Percentiles rank a stretch among this genome's conserved stretches.
Evolutionary conservation across 2,888 invertebrate genomes (phyloP).

Genomic region (Drosophila putrida): DNA sequence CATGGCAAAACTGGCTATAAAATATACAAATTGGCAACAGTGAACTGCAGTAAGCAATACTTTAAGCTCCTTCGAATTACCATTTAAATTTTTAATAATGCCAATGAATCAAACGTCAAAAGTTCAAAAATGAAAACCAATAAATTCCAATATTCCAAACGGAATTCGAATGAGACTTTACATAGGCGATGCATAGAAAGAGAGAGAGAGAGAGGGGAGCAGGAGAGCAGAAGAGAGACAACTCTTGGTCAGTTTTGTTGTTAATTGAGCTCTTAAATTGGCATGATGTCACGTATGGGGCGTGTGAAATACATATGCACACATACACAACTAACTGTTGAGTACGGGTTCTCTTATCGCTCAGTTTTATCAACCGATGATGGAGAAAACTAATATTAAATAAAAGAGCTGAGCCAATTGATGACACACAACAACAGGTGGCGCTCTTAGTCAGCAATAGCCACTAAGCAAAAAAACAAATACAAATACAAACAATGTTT

Average conservation of each 20-base stretch:
- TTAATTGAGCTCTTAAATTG: conserved; percentile 60
- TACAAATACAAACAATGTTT: neutral
- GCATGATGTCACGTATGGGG: conserved; percentile 65
- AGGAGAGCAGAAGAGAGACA: neutral
- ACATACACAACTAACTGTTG: conserved; percentile 5
- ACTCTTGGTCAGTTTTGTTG: conserved; percentile 5
- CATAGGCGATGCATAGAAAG: neutral
- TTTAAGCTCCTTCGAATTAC: no score
- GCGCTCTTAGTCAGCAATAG: conserved; percentile 61
- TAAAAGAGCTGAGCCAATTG: conserved; percentile 18
- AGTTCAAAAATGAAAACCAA: neutral
- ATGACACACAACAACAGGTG: conserved; percentile 75
- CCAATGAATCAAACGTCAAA: neutral
- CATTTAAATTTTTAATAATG: neutral
- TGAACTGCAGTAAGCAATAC: no score
- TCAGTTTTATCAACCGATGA: conserved; percentile 50
- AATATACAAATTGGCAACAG: no score
- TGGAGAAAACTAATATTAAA: conserved; percentile 4
- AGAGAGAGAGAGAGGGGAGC: neutral
- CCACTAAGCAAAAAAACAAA: neutral
- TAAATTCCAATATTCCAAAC: conserved; percentile 17
- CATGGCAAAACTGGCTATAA: no score
- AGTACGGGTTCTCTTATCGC: conserved; percentile 46
- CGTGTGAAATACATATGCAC: conserved; percentile 33
- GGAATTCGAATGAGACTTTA: conserved; percentile 3